Evolutionary conservation across 1,140 invertebrate genomes (phyloP), one percentile per base, ranked within the genome.

Genomic region (Drosophila santomea): DNA sequence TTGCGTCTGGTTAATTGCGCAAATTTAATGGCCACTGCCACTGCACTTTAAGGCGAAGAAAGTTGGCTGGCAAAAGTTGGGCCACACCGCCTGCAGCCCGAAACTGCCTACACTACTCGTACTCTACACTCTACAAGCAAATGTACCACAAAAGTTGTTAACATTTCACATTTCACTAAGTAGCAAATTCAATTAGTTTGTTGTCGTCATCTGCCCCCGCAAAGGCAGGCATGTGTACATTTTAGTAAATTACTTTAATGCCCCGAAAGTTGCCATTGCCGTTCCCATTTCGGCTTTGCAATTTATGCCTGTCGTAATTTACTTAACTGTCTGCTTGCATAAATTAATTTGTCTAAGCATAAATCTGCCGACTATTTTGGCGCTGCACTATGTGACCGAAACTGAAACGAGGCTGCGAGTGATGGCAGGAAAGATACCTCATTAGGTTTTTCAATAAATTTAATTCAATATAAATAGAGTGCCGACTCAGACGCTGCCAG

Each of bases 401-500:
- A 59, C 72, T 59, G 48, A 61, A 64, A 73, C 47, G 54, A 68
- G 74, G 60, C 56, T 51, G 78, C 52, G 62, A 82, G 66, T 83
- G 69, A 74, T 71, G 80, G 60, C 66, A 45, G 36, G 62, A 74
- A 80, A 75, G 75, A 61, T 63, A 76, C 63, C 83, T 86, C 84
- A 88, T 86, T 88, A 88, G 74, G 77, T 88, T 88, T 84, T 88
- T 88, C 83, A 79, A 88, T 88, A 86, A 86, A 88, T 86, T 88
- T 88, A 86, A 83, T 86, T 83, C 84, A 86, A 86, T 88, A 85
- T 75, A 64, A 74, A 79, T 88, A 72, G 69, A 88, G 69, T 88
- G 82, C 67, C 38, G 48, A 28, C 57, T 72, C 23, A 57, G 64
- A 56, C 63, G 43, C 68, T 81, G 73, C 64, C 80, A 51, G 62